Evolutionary conservation across 2,888 invertebrate species (phyloP).

Genomic region (Kuschelorhynchus macadamiae): DNA sequence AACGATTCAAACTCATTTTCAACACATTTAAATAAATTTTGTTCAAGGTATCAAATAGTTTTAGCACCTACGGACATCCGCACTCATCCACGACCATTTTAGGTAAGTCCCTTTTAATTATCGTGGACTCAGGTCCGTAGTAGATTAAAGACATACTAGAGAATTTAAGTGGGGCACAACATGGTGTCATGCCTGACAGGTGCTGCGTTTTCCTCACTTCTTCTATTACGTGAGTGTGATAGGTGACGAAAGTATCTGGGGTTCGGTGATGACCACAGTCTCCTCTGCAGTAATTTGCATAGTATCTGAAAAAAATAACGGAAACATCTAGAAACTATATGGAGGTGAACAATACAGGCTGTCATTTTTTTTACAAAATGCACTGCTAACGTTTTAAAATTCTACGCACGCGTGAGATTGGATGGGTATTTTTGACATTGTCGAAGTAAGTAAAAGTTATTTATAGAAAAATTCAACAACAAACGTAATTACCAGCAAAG

Average conservation of each 20-base stretch:
- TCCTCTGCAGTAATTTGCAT: slow-evolving; percentile 94
- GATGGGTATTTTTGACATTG: no score
- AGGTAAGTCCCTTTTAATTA: slow-evolving; percentile 93
- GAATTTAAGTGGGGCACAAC: slow-evolving; percentile 93
- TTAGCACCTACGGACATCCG: slow-evolving; percentile 84
- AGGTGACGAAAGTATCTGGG: slow-evolving; percentile 87
- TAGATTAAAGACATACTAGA: slow-evolving; percentile 94
- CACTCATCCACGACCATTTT: slow-evolving; percentile 98
- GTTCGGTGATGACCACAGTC: slow-evolving; percentile 86
- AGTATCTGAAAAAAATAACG: slow-evolving; percentile 76
- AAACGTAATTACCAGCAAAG: no score
- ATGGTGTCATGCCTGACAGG: slow-evolving; percentile 86
- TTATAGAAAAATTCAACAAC: no score
- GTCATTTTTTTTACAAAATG: no score
- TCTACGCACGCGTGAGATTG: no score
- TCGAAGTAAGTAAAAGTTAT: no score
- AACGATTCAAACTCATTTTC: slow-evolving; percentile 6
- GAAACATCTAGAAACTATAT: background rate
- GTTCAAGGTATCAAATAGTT: background rate
- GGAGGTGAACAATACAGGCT: no score
- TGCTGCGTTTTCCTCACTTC: slow-evolving; percentile 86
- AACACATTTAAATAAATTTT: slow-evolving; percentile 1
- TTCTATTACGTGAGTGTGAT: slow-evolving; percentile 92
- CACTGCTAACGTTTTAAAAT: no score
- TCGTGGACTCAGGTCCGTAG: slow-evolving; percentile 90